Percentiles rank a stretch among this genome's conserved stretches.
phyloP scores from a whole-genome alignment of 1,140 invertebrate species.

The Lamellibrachia luymesi region DNA sequence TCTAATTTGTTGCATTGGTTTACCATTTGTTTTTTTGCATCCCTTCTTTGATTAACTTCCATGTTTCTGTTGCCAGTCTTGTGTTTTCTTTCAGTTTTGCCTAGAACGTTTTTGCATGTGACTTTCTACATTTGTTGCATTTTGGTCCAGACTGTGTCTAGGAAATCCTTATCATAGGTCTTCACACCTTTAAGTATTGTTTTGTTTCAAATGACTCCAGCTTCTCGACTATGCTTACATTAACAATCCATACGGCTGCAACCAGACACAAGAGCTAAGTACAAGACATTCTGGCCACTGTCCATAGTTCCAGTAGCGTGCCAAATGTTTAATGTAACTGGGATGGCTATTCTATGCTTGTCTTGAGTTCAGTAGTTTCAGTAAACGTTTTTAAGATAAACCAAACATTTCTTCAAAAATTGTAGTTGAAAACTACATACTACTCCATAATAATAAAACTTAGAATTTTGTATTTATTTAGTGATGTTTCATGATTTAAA shows the following conservation, averaged over 20 bases:
- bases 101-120: too few species aligned
- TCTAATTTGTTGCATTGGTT: too few species aligned
- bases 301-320: neutral
- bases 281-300: neutral
- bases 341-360: neutral
- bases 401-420: neutral
- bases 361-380: neutral
- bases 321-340: neutral
- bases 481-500: neutral
- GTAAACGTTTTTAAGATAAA: too few species aligned
- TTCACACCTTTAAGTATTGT: neutral
- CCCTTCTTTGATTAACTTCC: too few species aligned
- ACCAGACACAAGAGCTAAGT: neutral
- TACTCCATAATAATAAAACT: neutral
- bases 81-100: too few species aligned
- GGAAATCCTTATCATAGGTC: neutral
- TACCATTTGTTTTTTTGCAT: too few species aligned
- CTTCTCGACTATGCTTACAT: neutral
- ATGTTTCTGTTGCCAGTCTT: too few species aligned
- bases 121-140: too few species aligned
- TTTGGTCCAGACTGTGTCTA: too few species aligned
- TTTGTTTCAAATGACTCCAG: neutral
- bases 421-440: too few species aligned
- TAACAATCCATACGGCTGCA: neutral
- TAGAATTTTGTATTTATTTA: too few species aligned